Conservation (phyloP, 2,113 vertebrate genomes). For the Toxostoma redivivum region DNA sequence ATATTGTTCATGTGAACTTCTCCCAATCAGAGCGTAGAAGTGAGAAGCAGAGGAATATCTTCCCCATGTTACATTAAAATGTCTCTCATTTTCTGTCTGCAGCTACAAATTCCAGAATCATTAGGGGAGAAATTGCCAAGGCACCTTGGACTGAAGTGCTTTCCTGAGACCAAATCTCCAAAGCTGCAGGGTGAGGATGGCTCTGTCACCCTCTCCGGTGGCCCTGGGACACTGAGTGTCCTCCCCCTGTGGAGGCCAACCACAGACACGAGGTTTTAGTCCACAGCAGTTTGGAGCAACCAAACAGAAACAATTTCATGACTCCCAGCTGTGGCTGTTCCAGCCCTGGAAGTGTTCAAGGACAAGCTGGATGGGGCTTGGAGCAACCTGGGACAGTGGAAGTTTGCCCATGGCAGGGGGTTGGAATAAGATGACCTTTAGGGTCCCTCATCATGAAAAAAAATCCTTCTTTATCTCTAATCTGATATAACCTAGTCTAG, state of each 20-base stretch:
- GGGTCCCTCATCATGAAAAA: background rate
- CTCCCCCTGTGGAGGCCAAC: background rate
- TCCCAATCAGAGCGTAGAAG: background rate
- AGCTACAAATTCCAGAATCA: slow-evolving; percentile 57
- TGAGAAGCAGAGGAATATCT: slow-evolving; percentile 5
- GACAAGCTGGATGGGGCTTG: background rate
- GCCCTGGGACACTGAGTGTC: background rate
- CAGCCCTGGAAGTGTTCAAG: background rate
- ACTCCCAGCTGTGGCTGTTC: background rate
- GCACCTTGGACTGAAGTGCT: background rate
- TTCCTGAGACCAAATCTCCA: background rate
- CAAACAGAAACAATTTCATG: background rate
- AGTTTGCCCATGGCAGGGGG: background rate
- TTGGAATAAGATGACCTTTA: background rate
- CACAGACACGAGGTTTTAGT: background rate
- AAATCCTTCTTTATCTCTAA: background rate
- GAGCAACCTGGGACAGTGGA: background rate
- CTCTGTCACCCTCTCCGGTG: background rate
- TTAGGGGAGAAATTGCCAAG: background rate
- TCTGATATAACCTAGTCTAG: background rate
- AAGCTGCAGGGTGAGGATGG: background rate
- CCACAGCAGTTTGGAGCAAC: background rate
- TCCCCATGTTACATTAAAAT: slow-evolving; percentile 22
- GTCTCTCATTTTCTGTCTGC: slow-evolving; percentile 31
- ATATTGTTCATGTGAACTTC: background rate